These are phyloP conservation scores for Parapsyche elsis DNA, from an alignment of 1,140 invertebrate species.

Conservation along the genomic window DNA sequence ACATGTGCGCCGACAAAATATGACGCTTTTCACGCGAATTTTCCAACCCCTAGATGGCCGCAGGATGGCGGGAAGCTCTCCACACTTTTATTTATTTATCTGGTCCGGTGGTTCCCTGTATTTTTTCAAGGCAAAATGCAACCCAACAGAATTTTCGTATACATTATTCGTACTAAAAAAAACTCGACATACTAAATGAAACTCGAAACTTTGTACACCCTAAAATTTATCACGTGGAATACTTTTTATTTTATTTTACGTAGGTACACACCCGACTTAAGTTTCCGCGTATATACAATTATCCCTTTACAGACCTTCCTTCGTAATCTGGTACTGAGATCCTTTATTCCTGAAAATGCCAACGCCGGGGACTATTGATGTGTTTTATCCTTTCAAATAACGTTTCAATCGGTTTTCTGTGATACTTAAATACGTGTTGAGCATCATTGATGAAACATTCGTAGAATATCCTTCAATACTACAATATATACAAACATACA, in stretches of 20 bases:
- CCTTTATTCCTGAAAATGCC: neutral
- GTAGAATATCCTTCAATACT: no score
- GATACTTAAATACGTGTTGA: neutral
- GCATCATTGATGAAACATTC: neutral
- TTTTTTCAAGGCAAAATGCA: no score
- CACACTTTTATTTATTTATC: constrained; percentile 3
- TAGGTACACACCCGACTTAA: no score
- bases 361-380: neutral
- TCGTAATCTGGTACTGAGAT: neutral
- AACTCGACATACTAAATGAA: no score
- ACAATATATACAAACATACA: no score
- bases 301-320: neutral
- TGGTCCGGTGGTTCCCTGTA: neutral
- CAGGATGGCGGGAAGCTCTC: neutral
- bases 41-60: neutral
- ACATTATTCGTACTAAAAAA: no score
- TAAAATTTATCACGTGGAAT: no score
- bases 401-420: neutral
- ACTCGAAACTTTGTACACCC: no score
- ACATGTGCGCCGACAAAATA: neutral
- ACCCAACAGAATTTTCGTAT: no score
- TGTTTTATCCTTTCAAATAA: neutral
- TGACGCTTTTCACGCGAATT: constrained; percentile 7
- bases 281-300: neutral
- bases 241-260: no score